These are phyloP conservation scores for Macrostomum cliftonense DNA, from an alignment of 2,888 invertebrate genomes.

Conservation along the genomic window DNA sequence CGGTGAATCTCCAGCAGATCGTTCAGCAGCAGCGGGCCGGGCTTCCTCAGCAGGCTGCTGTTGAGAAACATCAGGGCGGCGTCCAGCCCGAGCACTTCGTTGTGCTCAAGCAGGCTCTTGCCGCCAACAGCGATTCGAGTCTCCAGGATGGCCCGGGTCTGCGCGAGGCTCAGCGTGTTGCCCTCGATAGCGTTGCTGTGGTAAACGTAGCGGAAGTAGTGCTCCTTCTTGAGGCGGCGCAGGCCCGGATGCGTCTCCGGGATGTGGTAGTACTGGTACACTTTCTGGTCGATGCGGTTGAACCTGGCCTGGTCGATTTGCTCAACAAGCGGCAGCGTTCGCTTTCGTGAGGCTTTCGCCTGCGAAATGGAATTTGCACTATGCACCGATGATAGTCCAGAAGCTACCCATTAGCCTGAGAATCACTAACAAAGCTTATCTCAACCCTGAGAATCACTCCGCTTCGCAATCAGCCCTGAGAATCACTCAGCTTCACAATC, in stretches of 20 bases:
- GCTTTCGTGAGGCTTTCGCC: constrained; percentile 49
- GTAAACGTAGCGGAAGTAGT: constrained; percentile 78
- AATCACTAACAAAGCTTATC: too few species aligned
- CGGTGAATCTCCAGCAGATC: constrained; percentile 80
- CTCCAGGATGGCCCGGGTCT: constrained; percentile 74
- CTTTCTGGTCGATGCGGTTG: constrained; percentile 23
- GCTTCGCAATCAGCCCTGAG: too few species aligned
- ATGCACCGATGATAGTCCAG: too few species aligned
- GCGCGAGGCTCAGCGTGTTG: constrained; percentile 78
- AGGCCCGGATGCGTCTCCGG: constrained; percentile 61
- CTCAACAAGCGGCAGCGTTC: constrained; percentile 66
- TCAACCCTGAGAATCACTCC: too few species aligned
- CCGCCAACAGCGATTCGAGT: constrained; percentile 59
- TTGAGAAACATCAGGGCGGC: constrained; percentile 77
- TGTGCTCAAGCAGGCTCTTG: constrained; percentile 84
- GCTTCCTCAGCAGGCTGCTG: constrained; percentile 46
- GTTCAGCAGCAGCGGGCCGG: constrained; percentile 57
- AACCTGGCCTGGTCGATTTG: constrained; percentile 63
- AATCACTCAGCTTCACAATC: too few species aligned
- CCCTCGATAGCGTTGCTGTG: constrained; percentile 93
- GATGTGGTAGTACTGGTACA: constrained; percentile 45
- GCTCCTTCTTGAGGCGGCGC: constrained; percentile 71
- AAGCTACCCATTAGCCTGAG: too few species aligned
- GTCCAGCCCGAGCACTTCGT: constrained; percentile 74
- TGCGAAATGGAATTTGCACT: not conserved